A percentile compares a stretch with the other conserved stretches of the same genome.
These are phyloP conservation scores for Egretta garzetta DNA, from an alignment of 2,113 vertebrate species.

Conservation along the genomic window DNA sequence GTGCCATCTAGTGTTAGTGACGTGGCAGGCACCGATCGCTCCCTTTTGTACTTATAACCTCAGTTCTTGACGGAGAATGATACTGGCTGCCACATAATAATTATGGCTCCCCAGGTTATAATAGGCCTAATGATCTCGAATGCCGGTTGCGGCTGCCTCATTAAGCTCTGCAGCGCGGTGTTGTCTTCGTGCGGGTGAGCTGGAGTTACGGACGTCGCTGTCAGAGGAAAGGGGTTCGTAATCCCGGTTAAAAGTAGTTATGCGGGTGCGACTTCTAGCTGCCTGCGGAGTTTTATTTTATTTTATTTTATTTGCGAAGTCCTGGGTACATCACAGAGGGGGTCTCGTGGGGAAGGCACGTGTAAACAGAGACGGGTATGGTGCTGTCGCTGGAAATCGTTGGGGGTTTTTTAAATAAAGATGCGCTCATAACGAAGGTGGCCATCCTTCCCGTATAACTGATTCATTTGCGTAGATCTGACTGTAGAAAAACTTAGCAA, in stretches of 20 bases:
- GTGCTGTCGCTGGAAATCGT: not conserved
- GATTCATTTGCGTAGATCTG: not conserved
- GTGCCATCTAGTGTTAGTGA: not conserved
- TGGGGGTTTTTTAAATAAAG: not conserved
- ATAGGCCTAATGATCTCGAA: too few species aligned
- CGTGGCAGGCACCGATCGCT: rapidly evolving
- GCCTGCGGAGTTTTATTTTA: not conserved
- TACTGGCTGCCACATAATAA: too few species aligned
- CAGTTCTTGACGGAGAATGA: not conserved
- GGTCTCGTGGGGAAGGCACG: not conserved
- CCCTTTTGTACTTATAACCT: not conserved
- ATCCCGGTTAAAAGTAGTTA: not conserved
- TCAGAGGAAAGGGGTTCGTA: too few species aligned
- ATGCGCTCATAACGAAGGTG: not conserved
- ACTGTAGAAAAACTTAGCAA: too few species aligned
- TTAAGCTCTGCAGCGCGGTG: rapidly evolving
- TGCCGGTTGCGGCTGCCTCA: not conserved
- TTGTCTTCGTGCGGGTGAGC: rapidly evolving
- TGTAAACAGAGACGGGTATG: too few species aligned
- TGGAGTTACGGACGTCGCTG: not conserved
- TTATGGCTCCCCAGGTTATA: too few species aligned
- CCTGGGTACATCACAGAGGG: too few species aligned
- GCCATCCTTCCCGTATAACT: not conserved
- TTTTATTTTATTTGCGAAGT: not conserved
- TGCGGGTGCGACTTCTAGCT: not conserved